A percentile compares a stretch with the other conserved stretches of the same genome.
phyloP scores from a whole-genome alignment of 2,888 invertebrate genomes.

The Amblyjoppa proteus region DNA sequence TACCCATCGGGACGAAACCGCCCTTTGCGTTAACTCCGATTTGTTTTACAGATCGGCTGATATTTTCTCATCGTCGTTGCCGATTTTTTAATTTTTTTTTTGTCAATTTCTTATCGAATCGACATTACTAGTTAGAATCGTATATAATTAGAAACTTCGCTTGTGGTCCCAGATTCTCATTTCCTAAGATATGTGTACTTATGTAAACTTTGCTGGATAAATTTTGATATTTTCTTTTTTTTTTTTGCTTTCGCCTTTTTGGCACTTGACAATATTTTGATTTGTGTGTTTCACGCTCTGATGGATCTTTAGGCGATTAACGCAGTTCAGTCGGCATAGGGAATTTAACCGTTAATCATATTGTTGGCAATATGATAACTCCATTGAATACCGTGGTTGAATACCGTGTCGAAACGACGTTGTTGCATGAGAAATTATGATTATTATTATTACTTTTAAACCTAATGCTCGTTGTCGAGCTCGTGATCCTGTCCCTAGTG shows the following conservation, averaged over 20 bases:
- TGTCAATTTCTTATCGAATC: slow-evolving; percentile 22
- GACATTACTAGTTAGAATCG: slow-evolving; percentile 36
- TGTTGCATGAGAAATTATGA: slow-evolving; percentile 15
- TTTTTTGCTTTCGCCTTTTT: slow-evolving; percentile 29
- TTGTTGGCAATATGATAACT: background rate
- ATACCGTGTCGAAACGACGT: background rate
- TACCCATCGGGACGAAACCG: background rate
- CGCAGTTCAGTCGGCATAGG: slow-evolving; percentile 41
- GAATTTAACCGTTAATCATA: background rate
- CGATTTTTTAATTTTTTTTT: background rate
- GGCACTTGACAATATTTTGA: slow-evolving; percentile 56
- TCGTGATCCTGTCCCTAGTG: slow-evolving; percentile 50
- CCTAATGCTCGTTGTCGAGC: slow-evolving; percentile 28
- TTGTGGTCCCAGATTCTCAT: slow-evolving; percentile 66
- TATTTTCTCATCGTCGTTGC: slow-evolving; percentile 30
- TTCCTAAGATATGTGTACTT: slow-evolving; percentile 49
- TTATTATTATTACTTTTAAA: slow-evolving; percentile 20
- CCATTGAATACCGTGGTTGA: too few species aligned
- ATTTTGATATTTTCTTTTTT: slow-evolving; percentile 28
- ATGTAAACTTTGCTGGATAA: slow-evolving; percentile 23
- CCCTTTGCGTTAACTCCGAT: background rate
- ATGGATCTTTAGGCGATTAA: slow-evolving; percentile 40
- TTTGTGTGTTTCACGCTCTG: slow-evolving; percentile 21
- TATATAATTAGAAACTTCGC: slow-evolving; percentile 57
- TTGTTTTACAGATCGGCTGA: slow-evolving; percentile 19